Conservation (phyloP, 2,797 vertebrate genomes). For the Tauraco hartlaubi region DNA sequence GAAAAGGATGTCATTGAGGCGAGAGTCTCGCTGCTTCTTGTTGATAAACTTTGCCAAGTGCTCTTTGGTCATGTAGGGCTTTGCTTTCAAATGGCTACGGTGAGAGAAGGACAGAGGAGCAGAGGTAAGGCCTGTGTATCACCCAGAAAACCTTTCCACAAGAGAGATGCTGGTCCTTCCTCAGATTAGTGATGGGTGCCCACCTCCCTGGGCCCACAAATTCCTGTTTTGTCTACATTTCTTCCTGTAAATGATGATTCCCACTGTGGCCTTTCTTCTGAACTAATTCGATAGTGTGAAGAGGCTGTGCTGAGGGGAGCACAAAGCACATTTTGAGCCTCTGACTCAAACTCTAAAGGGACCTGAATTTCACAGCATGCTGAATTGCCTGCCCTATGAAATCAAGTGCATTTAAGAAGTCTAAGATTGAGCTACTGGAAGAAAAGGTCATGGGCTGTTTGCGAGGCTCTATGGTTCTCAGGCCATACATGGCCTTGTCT, state of each 20-base stretch:
- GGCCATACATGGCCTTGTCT: background rate
- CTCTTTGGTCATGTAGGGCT: slow-evolving; percentile 97
- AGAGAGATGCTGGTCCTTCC: background rate
- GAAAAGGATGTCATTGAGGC: slow-evolving; percentile 93
- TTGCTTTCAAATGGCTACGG: slow-evolving; percentile 89
- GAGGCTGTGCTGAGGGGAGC: background rate
- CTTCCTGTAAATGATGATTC: background rate
- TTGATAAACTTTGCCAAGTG: slow-evolving; percentile 95
- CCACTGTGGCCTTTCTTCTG: background rate
- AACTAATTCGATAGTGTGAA: background rate
- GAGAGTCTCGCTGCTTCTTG: slow-evolving; percentile 93
- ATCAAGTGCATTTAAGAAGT: background rate
- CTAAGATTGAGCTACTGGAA: background rate
- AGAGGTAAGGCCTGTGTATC: background rate
- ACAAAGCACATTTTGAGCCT: background rate
- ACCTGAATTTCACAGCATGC: background rate
- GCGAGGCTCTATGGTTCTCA: background rate
- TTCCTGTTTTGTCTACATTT: background rate
- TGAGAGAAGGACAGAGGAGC: background rate
- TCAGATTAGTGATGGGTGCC: background rate
- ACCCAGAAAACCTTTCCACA: background rate
- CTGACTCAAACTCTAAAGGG: background rate
- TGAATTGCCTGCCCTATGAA: background rate
- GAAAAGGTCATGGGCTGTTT: background rate
- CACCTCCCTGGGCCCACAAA: background rate